Evolutionary conservation across 2,113 vertebrate species (phyloP).

Genomic region (Cebidichthys violaceus): DNA sequence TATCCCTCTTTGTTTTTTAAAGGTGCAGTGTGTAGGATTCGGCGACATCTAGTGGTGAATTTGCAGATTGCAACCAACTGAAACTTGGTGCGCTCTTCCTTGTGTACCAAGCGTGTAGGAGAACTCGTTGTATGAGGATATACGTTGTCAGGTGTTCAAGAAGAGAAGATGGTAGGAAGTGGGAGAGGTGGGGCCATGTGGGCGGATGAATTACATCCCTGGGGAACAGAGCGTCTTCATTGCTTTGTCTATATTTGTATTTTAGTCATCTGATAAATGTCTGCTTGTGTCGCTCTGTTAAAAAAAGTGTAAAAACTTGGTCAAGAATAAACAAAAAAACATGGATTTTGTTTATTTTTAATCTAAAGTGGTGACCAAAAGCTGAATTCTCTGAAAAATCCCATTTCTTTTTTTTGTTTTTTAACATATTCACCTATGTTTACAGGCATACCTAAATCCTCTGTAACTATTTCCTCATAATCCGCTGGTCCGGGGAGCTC

Average conservation of each 20-base stretch:
- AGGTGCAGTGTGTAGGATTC: too few relatives aligned
- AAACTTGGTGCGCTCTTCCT: too few relatives aligned
- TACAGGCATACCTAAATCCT: background rate
- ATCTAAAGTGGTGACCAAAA: background rate
- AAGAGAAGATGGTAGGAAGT: too few relatives aligned
- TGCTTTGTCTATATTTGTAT: too few relatives aligned
- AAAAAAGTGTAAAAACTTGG: background rate
- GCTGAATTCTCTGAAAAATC: background rate
- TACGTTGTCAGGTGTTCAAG: too few relatives aligned
- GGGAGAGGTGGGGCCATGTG: background rate
- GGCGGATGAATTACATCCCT: background rate
- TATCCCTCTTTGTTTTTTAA: too few relatives aligned
- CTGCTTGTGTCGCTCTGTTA: too few relatives aligned
- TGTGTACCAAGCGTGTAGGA: too few relatives aligned
- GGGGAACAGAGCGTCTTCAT: too few relatives aligned
- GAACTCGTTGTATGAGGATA: too few relatives aligned
- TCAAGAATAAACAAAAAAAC: background rate
- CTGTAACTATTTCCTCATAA: slow-evolving; percentile 4
- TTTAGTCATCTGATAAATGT: background rate
- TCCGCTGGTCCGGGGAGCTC: background rate
- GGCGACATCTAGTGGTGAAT: too few relatives aligned
- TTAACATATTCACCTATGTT: background rate
- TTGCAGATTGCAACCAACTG: too few relatives aligned
- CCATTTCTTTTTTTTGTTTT: background rate
- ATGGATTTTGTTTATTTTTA: background rate